Base-by-base conservation (phyloP, 2,888 invertebrate species). In the Agrochola macilenta region DNA sequence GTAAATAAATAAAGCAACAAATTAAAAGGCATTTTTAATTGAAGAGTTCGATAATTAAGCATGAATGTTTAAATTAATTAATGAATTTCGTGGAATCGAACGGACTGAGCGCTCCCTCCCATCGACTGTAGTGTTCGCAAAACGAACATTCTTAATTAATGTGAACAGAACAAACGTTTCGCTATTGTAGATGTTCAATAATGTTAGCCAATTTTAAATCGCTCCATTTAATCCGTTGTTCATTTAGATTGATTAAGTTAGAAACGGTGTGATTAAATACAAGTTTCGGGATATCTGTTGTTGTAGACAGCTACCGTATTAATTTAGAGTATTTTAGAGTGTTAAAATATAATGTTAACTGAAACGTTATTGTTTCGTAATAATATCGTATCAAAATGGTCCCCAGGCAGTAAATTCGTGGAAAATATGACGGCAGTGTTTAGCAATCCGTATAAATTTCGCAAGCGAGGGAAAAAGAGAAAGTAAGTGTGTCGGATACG, bases 1-100 rank as follows among this genome's bases (percentile, higher is more conserved):
- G 88, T 90, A 91, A 90, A 93, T 93, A 95, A 95, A 95, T 94
- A 95, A 95, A 94, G 91, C 91, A 94, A 94, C 94, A 94, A 95
- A 95, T 95, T 94, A 93, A 95, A 95, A 93, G 92, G 90, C 91
- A 93, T 90, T 95, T 92, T 95, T 93, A 95, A 96, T 95, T 96
- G 94, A 95, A 95, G 94, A 95, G 94, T 93, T 93, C 94, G 93
- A 95, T 96, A 96, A 96, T 96, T 95, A 95, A 95, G 93, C 94
- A 94, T 95, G 95, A 95, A 95, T 96, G 94, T 96, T 96, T 94
- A 95, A 96, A 95, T 95, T 95, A 95, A 95, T 95, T 95, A 95
- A 93, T 93, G 94, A 93, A 95, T 92, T 94, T 94, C 93, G 93
- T 91, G 91, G 93, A 94, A 94, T 92, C 91, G 91, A 90, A 88